Evolutionary conservation across 2,113 vertebrate species (phyloP), one percentile per base, ranked within the genome.

Genomic region (Bubalus kerabau): DNA sequence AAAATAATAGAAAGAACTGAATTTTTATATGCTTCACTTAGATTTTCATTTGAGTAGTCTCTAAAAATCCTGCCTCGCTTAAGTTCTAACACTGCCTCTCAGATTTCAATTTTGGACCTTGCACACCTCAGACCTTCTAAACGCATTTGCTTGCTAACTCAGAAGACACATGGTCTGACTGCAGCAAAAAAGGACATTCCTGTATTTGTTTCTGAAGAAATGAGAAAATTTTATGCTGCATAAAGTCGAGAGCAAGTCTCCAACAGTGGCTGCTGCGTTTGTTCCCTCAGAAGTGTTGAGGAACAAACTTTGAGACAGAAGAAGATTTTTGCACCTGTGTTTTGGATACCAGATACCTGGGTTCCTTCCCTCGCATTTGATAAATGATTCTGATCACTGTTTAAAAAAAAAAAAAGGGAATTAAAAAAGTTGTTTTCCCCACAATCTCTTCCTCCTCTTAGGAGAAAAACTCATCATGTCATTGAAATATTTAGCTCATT

Each of bases 41-140:
- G 71, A 90, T 95, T 97, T 94, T 98, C 96, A 67, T 89, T 97
- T 71, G 43, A 97, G 93, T 97, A 97, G 97, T 97, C 82, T 96
- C 92, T 98, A 96, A 96, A 98, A 97, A 95, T 80, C 76, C 89
- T 94, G 96, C 97, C 97, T 98, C 90, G 98, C 98, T 98, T 98
- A 95, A 67, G 81, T 98, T 94, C 95, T 98, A 97, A 98, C 98
- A 98, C 98, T 98, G 98, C 98, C 98, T 98, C 92, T 98, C 95
- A 94, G 92, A 98, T 95, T 95, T 92, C 89, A 93, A 0, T 90
- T 96, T 86, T 96, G 97, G 97, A 97, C 93, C 32, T 94, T 91
- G 97, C 86, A 95, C 94, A 97, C 84, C 23, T 89, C 60, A 96
- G 94, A 95, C 88, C 67, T 91, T 94, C 84, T 84, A 93, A 97